These are phyloP conservation scores for Argynnis bischoffii DNA, from an alignment of 2,888 invertebrate species.

Conservation along the genomic window DNA sequence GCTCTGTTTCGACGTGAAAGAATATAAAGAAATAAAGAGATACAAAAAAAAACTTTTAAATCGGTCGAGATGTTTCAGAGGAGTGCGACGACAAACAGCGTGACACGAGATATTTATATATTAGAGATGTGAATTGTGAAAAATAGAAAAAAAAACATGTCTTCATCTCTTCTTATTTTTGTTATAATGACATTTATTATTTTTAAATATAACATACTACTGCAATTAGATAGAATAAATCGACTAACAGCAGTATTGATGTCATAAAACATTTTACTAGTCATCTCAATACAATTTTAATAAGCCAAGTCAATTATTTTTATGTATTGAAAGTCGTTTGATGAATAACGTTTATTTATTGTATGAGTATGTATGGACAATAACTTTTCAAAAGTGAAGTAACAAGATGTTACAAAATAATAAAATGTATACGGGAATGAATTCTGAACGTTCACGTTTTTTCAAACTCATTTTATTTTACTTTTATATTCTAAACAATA, in stretches of 20 bases:
- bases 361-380: slow-evolving; percentile 3
- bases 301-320: slow-evolving; percentile 46
- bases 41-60: too few species aligned
- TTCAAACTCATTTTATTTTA: neutral
- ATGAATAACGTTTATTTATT: neutral
- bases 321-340: slow-evolving; percentile 36
- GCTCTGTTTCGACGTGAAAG: too few species aligned
- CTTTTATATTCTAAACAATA: neutral
- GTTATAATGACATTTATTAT: too few species aligned
- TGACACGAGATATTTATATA: too few species aligned
- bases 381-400: slow-evolving; percentile 46
- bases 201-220: too few species aligned
- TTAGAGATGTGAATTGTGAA: too few species aligned
- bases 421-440: slow-evolving; percentile 28
- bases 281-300: slow-evolving; percentile 39
- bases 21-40: too few species aligned
- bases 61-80: too few species aligned
- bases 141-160: too few species aligned
- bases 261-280: slow-evolving; percentile 12
- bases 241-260: neutral
- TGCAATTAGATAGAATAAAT: neutral
- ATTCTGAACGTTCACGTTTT: slow-evolving; percentile 1
- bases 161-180: too few species aligned
- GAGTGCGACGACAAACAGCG: too few species aligned
- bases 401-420: slow-evolving; percentile 51